phyloP scores from a whole-genome alignment of 2,797 vertebrate genomes.

The Emys orbicularis region DNA sequence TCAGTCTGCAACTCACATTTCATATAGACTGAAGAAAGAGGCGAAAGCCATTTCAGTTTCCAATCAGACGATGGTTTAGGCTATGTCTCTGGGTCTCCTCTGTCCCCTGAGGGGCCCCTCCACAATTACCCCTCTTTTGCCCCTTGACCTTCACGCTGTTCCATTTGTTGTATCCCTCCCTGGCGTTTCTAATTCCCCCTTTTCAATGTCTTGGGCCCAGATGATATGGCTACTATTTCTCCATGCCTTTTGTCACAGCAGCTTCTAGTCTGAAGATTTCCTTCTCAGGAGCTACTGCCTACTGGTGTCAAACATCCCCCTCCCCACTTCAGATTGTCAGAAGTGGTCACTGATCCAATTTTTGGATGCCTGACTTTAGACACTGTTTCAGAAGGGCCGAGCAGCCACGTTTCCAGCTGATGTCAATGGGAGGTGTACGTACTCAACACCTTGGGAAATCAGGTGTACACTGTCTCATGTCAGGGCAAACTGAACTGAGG shows the following conservation, averaged over 20 bases:
- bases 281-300: neutral
- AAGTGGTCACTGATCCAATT: neutral
- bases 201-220: neutral
- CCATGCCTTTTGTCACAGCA: neutral
- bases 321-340: neutral
- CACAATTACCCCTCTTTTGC: neutral
- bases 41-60: neutral
- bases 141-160: neutral
- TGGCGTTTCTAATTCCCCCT: neutral
- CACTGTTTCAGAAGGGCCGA: neutral
- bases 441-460: neutral
- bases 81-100: neutral
- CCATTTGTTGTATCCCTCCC: fast-evolving
- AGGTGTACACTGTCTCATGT: neutral
- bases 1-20: neutral
- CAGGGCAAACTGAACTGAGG: neutral
- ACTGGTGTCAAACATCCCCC: neutral
- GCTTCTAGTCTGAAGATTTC: neutral
- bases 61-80: fast-evolving
- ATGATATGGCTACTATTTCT: neutral
- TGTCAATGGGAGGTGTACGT: neutral
- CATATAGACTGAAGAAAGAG: neutral
- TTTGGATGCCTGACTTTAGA: neutral
- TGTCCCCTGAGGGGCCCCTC: neutral
- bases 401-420: neutral